These are phyloP conservation scores for Notiomystis cincta DNA, from an alignment of 2,113 vertebrate species.

Conservation along the genomic window DNA sequence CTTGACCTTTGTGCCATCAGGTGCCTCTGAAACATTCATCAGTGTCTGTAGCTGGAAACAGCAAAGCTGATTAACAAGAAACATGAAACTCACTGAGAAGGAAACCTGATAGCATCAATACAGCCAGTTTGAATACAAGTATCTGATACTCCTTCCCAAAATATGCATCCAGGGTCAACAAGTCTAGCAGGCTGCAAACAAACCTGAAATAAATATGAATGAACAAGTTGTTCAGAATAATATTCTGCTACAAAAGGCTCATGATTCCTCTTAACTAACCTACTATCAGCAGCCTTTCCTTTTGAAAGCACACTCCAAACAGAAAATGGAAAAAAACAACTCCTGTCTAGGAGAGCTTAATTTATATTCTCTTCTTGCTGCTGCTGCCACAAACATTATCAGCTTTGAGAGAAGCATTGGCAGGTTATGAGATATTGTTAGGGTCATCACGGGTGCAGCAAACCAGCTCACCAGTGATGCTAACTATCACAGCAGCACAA, in stretches of 20 bases:
- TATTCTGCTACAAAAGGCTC: neutral
- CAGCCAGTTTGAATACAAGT: neutral
- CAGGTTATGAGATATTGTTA: conserved; percentile 26
- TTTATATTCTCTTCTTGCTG: conserved; percentile 23
- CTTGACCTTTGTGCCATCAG: conserved; percentile 11
- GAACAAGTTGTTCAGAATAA: neutral
- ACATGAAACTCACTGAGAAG: neutral
- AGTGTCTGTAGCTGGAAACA: conserved; percentile 1
- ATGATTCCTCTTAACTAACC: neutral
- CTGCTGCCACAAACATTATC: neutral
- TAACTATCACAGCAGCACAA: neutral
- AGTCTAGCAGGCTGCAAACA: neutral
- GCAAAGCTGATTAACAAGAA: neutral
- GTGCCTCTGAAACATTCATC: conserved; percentile 14
- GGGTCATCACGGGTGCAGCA: neutral
- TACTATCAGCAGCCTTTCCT: neutral
- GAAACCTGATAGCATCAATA: conserved; percentile 4
- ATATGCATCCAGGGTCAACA: neutral
- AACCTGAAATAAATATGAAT: neutral
- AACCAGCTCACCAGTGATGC: neutral
- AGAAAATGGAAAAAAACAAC: conserved; percentile 3
- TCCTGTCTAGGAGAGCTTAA: neutral
- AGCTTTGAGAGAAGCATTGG: neutral
- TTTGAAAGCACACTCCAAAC: neutral
- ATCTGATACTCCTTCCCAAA: neutral